Evolutionary conservation across 2,113 vertebrate genomes (phyloP).

Genomic region (Damaliscus lunatus): DNA sequence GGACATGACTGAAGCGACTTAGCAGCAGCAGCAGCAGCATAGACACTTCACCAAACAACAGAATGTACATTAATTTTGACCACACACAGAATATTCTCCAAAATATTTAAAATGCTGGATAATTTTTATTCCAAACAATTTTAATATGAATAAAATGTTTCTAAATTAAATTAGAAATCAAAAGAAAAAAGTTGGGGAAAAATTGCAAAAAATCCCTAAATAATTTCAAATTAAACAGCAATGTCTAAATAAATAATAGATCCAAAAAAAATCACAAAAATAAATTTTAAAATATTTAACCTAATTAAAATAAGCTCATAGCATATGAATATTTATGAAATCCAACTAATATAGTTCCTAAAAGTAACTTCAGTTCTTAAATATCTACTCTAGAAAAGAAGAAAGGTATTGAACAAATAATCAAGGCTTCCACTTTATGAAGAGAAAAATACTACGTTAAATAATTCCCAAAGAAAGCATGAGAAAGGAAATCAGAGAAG

Average conservation of each 20-base stretch:
- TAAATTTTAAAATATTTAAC: not conserved
- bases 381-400: not conserved
- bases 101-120: not conserved
- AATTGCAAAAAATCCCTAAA: not conserved
- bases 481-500: not conserved
- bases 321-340: not conserved
- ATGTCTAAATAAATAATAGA: not conserved
- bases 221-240: not conserved
- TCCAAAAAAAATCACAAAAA: not conserved
- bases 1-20: too few relatives aligned
- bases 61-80: not conserved
- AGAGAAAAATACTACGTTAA: not conserved
- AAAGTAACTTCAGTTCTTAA: not conserved
- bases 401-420: not conserved
- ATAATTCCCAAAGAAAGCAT: not conserved
- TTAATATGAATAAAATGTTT: not conserved
- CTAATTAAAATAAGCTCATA: not conserved
- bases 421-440: not conserved
- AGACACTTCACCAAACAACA: not conserved
- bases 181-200: not conserved
- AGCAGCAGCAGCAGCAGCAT: too few relatives aligned
- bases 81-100: not conserved
- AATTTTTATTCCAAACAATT: not conserved
- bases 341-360: not conserved
- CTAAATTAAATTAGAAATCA: not conserved